Evolutionary conservation across 2,113 vertebrate species (phyloP), one percentile per base, ranked within the genome.

Genomic region (Laticauda colubrina): DNA sequence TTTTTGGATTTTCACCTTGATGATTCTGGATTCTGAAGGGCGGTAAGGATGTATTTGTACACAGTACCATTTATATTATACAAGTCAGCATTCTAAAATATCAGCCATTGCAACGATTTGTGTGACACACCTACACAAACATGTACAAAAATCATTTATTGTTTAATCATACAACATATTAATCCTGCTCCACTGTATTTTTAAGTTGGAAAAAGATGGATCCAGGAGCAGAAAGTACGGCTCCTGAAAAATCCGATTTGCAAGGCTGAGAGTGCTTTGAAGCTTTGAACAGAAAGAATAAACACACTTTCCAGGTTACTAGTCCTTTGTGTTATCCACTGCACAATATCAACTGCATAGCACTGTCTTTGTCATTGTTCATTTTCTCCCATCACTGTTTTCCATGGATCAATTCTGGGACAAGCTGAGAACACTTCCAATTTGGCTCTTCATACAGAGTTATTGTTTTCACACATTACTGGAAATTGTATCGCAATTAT

Each of bases 91-190:
- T 1, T 90, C 48, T 51, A 48, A 18, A 54, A 29, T 26, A 26
- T 53, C 26, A 54, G 53, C 18, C 26, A n/a, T 29, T 4, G 26
- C 29, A 59, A 85, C 1, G 0, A 20, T 12, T 57, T 86, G 12
- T 2, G 48, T n/a, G 10, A 48, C 6, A 91, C 21, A 1, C 4
- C 26, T n/a, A 29, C 4, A 2, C 39, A 94, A 45, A 89, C 88
- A 48, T 59, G 20, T 96, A 96, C 5, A 95, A 96, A 96, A 97
- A 97, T 92, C 90, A 94, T 96, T 96, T 96, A 96, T 95, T 96
- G 85, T 45, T 48, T 24, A 92, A 45, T 2, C 87, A 45, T 0
- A 8, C 24, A 95, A 81, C 1, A 29, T 20, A 48, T 43, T 34
- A 51, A 93, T 14, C 11, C 51, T 24, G 64, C 2, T 91, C 51